Base-by-base conservation (phyloP, 2,797 vertebrate genomes). In the Rhinophrynus dorsalis region DNA sequence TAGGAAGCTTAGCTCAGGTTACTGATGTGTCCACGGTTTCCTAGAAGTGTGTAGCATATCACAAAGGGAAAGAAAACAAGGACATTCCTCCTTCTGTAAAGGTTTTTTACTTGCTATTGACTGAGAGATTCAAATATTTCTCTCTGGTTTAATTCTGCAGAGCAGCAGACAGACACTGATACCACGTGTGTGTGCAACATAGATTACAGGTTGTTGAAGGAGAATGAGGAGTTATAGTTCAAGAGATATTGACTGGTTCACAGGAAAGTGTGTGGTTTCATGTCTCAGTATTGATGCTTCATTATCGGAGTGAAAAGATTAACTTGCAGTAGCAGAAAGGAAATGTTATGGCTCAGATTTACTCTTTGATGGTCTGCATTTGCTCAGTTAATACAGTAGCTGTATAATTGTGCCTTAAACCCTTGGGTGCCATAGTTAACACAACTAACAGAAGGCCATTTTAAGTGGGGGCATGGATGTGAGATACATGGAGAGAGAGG, bases 61-160 rank as follows among this genome's bases (percentile, higher is more conserved):
- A 62, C 48, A 54, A 30, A 68, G 42, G 40, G 13, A 7, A 52
- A 54, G 33, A 69, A 69, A 32, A 33, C 29, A 33, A 27, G 51
- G 21, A 35, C 48, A 42, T 44, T 61, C 27, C 15, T 44, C 9
- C 11, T 30, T 40, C 67, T 30, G n/a, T 10, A 60, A 17, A 51
- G 47, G 67, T 15, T 60, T 60, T 52, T 51, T 32, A 38, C 35
- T 50, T 40, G 8, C 21, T 54, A 55, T 62, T 62, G 67, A 69
- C 55, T 55, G n/a, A 27, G 27, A 55, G 48, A 18, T 24, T 30
- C n/a, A 23, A 26, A 50, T 60, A 37, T 52, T 33, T 62, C 32
- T 59, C 23, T 13, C 44, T 51, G 32, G 24, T 11, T 45, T 51
- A 23, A 20, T 50, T 13, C 30, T 59, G 23, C 10, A 42, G 27